These are phyloP conservation scores for Marmota monax DNA, from an alignment of 2,113 vertebrate genomes.

Conservation along the genomic window DNA sequence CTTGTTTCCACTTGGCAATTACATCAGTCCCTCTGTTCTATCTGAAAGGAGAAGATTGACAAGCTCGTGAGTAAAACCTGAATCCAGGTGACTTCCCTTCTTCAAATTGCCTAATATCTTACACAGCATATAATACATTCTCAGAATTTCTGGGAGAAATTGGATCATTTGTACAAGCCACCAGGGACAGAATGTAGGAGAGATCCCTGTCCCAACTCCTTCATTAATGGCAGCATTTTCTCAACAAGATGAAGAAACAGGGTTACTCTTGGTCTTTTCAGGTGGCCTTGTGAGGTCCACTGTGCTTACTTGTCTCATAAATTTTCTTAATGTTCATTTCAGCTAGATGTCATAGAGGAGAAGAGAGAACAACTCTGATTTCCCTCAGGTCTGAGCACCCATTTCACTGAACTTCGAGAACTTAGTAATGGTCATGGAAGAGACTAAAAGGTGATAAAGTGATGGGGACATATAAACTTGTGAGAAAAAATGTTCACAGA, in stretches of 20 bases:
- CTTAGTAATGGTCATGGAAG: background rate
- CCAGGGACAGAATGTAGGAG: background rate
- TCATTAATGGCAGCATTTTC: background rate
- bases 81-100: background rate
- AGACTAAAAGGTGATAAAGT: background rate
- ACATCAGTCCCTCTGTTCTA: background rate
- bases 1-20: background rate
- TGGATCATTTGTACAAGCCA: too few relatives aligned
- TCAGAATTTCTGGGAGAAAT: background rate
- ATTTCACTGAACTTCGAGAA: slow-evolving; percentile 18
- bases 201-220: background rate
- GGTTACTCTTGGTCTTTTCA: background rate
- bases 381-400: background rate
- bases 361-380: background rate
- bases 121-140: background rate
- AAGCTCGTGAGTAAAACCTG: background rate
- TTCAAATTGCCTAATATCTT: background rate
- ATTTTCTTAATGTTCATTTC: background rate
- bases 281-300: background rate
- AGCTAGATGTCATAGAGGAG: background rate
- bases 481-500: background rate
- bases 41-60: background rate
- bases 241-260: background rate
- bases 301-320: background rate
- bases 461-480: background rate